Evolutionary conservation across 2,888 invertebrate genomes (phyloP).

Genomic region (Cheilosia urbana): DNA sequence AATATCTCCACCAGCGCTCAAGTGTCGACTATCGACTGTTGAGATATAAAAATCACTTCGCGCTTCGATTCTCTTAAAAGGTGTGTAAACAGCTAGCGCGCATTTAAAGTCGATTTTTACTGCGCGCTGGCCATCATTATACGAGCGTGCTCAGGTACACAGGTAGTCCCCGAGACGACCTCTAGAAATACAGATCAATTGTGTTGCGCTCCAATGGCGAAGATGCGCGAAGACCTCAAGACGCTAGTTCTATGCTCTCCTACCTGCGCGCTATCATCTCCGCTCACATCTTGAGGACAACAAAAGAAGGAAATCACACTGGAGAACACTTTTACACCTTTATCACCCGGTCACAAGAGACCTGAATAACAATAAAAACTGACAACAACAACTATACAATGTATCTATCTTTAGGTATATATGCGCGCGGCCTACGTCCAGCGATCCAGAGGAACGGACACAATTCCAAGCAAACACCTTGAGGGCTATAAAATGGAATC

Average conservation of each 20-base stretch:
- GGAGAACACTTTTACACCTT: constrained; percentile 72
- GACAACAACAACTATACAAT: constrained; percentile 35
- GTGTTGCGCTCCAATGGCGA: neutral
- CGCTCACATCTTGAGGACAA: constrained; percentile 21
- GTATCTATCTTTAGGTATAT: constrained; percentile 27
- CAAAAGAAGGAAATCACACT: constrained; percentile 50
- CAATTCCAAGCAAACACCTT: constrained; percentile 68
- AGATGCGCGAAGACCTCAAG: constrained; percentile 25
- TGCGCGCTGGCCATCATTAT: constrained; percentile 29
- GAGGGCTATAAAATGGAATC: constrained; percentile 51
- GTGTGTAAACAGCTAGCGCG: constrained; percentile 22
- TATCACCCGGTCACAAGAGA: constrained; percentile 70
- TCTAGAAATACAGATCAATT: constrained; percentile 31
- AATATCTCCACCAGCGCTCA: constrained; percentile 20
- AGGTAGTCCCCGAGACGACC: constrained; percentile 49
- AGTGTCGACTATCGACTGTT: constrained; percentile 17
- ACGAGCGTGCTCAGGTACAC: constrained; percentile 44
- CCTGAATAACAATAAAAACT: constrained; percentile 59
- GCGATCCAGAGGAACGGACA: constrained; percentile 34
- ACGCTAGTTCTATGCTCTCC: neutral
- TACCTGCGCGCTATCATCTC: constrained; percentile 6
- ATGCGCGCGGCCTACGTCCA: constrained; percentile 36
- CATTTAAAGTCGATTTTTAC: constrained; percentile 40
- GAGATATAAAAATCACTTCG: constrained; percentile 49
- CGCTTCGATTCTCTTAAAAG: constrained; percentile 44